Percentiles rank a stretch among this genome's conserved stretches.
Conservation (phyloP, 2,888 invertebrate genomes). For the Perizoma affinitatum region DNA sequence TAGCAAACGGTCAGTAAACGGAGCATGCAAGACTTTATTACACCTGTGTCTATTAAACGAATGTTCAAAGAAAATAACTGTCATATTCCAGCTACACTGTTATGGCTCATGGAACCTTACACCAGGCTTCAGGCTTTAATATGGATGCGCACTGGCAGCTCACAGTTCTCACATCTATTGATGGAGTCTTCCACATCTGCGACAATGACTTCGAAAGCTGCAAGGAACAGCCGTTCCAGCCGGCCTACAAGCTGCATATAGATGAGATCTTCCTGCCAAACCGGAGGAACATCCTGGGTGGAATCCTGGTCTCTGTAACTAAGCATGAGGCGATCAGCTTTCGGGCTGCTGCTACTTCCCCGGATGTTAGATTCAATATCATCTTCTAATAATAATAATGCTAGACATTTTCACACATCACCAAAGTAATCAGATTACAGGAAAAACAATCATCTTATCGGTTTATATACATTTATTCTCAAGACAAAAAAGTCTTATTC, state of each 20-base stretch:
- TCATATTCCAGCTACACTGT: constrained; percentile 61
- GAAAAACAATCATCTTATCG: no score
- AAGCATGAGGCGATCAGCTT: constrained; percentile 66
- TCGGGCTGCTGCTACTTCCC: constrained; percentile 59
- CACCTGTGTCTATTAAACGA: no score
- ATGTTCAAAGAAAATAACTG: no score
- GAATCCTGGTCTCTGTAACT: constrained; percentile 59
- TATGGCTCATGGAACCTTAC: constrained; percentile 61
- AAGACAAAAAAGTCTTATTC: no score
- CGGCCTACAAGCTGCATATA: constrained; percentile 58
- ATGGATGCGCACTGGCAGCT: constrained; percentile 68
- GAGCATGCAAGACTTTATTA: no score
- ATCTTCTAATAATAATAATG: not conserved
- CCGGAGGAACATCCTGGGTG: constrained; percentile 69
- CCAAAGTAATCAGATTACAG: no score
- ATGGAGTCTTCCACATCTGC: constrained; percentile 65
- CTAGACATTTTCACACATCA: no score
- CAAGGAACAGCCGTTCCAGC: constrained; percentile 49
- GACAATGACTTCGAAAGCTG: constrained; percentile 59
- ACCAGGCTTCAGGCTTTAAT: constrained; percentile 38
- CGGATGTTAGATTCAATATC: constrained; percentile 50
- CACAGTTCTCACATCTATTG: constrained; percentile 57
- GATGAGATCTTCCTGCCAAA: constrained; percentile 74
- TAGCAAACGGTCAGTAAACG: no score
- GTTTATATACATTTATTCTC: no score